A percentile compares a stretch with the other conserved stretches of the same genome.
Evolutionary conservation across 2,797 vertebrate genomes (phyloP).

Genomic region (Pangasius sanitwongsei): DNA sequence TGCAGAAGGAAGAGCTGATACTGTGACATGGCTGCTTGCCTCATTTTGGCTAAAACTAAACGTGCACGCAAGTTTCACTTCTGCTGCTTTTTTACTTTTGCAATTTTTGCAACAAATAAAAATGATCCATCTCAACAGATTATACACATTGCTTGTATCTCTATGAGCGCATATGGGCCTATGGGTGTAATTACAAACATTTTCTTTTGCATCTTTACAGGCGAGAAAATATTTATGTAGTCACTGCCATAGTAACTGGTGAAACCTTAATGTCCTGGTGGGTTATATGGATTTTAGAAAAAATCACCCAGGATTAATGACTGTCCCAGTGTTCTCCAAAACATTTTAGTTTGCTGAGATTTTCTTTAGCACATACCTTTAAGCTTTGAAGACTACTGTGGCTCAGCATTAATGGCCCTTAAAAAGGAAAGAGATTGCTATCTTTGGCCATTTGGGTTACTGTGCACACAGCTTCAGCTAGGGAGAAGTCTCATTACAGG

Average conservation of each 20-base stretch:
- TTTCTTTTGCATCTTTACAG: not conserved
- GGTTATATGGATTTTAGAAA: not conserved
- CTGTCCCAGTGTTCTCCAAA: not conserved
- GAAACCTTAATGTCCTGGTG: not conserved
- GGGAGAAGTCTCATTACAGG: constrained; percentile 57
- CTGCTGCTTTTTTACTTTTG: not conserved
- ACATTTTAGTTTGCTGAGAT: not conserved
- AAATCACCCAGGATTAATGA: not conserved
- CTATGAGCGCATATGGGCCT: not conserved
- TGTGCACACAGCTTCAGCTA: constrained; percentile 55
- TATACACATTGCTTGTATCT: not conserved
- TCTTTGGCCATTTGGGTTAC: constrained; percentile 54
- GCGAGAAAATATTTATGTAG: not conserved
- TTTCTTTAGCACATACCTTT: constrained; percentile 47
- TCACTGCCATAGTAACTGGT: not conserved
- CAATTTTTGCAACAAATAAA: not conserved
- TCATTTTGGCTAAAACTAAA: constrained; percentile 5
- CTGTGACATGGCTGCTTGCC: constrained; percentile 26
- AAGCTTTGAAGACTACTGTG: constrained; percentile 60
- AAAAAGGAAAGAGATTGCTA: constrained; percentile 58
- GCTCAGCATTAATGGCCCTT: constrained; percentile 65
- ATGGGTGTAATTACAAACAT: not conserved
- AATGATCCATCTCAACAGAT: not conserved
- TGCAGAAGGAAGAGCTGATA: constrained; percentile 17
- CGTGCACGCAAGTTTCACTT: not conserved